Evolutionary conservation across 2,797 vertebrate species (phyloP).

Genomic region (Sebastes hubbsi): DNA sequence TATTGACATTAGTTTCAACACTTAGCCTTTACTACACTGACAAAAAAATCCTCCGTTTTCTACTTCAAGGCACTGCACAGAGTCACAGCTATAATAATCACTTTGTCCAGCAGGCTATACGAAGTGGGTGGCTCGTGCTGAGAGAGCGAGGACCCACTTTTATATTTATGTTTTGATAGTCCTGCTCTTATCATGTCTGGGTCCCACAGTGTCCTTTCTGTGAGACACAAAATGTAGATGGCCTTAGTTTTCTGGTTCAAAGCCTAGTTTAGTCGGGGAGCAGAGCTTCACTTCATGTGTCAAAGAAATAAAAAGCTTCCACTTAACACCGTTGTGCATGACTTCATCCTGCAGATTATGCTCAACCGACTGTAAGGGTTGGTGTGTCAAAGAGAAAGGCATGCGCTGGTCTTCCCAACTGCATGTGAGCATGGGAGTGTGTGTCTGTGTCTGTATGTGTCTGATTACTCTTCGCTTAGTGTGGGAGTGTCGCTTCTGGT

Average conservation of each 20-base stretch:
- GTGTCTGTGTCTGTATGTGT: background rate
- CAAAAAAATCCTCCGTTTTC: conserved; percentile 32
- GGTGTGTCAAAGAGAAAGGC: background rate
- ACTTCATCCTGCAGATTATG: conserved; percentile 59
- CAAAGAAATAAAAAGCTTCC: conserved; percentile 59
- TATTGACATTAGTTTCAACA: conserved; percentile 23
- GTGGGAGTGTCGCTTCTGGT: background rate
- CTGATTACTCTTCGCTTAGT: background rate
- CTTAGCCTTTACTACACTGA: conserved; percentile 9
- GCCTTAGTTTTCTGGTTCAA: conserved; percentile 59
- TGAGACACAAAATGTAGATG: conserved; percentile 22
- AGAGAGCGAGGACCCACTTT: background rate
- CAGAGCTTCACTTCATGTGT: conserved; percentile 48
- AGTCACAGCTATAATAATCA: conserved; percentile 26
- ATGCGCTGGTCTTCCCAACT: conserved; percentile 8
- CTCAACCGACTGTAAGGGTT: conserved; percentile 33
- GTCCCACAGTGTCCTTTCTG: conserved; percentile 22
- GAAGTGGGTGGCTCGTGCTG: background rate
- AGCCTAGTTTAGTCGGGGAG: conserved; percentile 40
- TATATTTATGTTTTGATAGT: conserved; percentile 16
- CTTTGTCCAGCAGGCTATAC: conserved; percentile 29
- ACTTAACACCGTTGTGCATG: conserved; percentile 63
- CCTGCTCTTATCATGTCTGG: conserved; percentile 17
- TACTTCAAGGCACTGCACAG: conserved; percentile 18
- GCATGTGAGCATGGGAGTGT: background rate